A percentile compares a stretch with the other conserved stretches of the same genome.
Evolutionary conservation across 2,797 vertebrate genomes (phyloP).

Genomic region (Synanceia verrucosa): DNA sequence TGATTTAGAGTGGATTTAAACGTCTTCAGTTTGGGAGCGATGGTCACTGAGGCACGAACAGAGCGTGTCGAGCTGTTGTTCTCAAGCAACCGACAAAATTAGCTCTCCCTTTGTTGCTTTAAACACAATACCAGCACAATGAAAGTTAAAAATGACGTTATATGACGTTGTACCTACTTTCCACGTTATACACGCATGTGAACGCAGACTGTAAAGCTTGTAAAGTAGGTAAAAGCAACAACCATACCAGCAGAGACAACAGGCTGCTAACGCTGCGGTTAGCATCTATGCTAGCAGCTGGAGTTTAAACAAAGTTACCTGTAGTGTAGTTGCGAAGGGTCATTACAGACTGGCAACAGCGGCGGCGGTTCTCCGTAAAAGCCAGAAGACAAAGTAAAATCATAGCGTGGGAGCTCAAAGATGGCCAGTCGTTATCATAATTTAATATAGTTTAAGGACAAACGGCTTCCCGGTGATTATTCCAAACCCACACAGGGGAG

Average conservation of each 20-base stretch:
- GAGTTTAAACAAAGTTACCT: slow-evolving; percentile 82
- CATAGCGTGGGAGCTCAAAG: slow-evolving; percentile 8
- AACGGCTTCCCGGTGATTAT: slow-evolving; percentile 60
- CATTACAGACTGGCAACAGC: slow-evolving; percentile 26
- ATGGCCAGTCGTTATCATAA: slow-evolving; percentile 24
- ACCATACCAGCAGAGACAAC: slow-evolving; percentile 34
- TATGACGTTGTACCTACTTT: rapidly evolving
- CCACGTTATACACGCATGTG: rapidly evolving
- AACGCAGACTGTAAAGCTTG: not conserved
- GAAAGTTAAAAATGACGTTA: not conserved
- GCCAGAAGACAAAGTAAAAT: not conserved
- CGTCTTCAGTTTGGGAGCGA: slow-evolving; percentile 21
- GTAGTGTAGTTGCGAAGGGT: slow-evolving; percentile 63
- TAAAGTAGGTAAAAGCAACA: slow-evolving; percentile 24
- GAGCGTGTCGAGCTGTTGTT: slow-evolving; percentile 73
- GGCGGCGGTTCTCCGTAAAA: slow-evolving; percentile 48
- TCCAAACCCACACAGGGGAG: slow-evolving; percentile 55
- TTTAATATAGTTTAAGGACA: slow-evolving; percentile 30
- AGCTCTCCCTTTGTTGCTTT: slow-evolving; percentile 2
- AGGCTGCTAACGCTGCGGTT: slow-evolving; percentile 50
- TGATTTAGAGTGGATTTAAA: not conserved
- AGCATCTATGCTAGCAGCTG: slow-evolving; percentile 72
- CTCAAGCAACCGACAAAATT: slow-evolving; percentile 45
- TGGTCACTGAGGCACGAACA: slow-evolving; percentile 28
- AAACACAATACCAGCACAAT: not conserved